phyloP scores from a whole-genome alignment of 2,888 invertebrate species.

The Limenitis arthemis region DNA sequence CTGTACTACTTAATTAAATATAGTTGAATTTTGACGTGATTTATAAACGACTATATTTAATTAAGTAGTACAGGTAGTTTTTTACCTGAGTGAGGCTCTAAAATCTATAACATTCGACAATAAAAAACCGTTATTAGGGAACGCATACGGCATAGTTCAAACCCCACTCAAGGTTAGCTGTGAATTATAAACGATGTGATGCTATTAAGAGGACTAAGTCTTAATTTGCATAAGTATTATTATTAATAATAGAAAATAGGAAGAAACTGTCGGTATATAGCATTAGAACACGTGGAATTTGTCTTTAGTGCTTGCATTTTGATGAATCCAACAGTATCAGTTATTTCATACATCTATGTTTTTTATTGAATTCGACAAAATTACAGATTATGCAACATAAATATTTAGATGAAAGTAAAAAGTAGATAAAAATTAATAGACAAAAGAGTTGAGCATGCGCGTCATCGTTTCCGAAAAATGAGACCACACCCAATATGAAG shows the following conservation, averaged over 20 bases:
- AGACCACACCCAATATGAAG: constrained; percentile 16
- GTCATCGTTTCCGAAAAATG: background rate
- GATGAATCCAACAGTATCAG: background rate
- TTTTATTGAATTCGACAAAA: too few species aligned
- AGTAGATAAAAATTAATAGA: background rate
- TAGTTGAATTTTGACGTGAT: too few species aligned
- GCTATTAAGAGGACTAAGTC: background rate
- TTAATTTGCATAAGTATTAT: too few species aligned
- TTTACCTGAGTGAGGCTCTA: constrained; percentile 1
- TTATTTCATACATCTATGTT: background rate
- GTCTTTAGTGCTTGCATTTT: background rate
- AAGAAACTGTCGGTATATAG: constrained; percentile 13
- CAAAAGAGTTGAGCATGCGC: constrained; percentile 18
- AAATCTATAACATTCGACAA: constrained; percentile 5
- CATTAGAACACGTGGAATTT: constrained; percentile 15
- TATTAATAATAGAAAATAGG: background rate
- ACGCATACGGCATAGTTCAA: constrained; percentile 42
- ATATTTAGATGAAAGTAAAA: background rate
- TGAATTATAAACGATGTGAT: too few species aligned
- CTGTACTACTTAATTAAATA: too few species aligned
- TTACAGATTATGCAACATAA: too few species aligned
- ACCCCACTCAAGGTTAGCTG: constrained; percentile 48
- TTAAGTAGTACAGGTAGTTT: background rate
- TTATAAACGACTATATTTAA: background rate
- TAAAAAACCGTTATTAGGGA: constrained; percentile 43